A percentile compares a stretch with the other conserved stretches of the same genome.
Conservation (phyloP, 2,888 invertebrate genomes). For the Xestoiulus laeticollis region DNA sequence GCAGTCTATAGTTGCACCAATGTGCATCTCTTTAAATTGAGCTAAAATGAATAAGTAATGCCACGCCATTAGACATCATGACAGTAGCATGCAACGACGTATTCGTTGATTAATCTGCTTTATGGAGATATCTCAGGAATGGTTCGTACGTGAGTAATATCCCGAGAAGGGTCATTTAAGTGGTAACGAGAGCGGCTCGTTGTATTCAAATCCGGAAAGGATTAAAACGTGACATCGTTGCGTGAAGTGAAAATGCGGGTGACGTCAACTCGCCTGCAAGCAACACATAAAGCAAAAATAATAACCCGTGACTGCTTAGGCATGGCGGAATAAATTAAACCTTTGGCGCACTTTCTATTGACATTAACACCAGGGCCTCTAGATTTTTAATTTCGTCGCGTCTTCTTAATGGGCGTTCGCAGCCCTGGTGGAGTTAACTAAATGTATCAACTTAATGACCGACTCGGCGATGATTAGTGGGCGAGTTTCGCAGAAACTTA, state of each 20-base stretch:
- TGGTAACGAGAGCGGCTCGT: background rate
- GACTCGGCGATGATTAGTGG: conserved; percentile 28
- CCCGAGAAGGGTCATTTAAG: background rate
- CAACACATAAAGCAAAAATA: conserved; percentile 12
- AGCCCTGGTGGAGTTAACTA: background rate
- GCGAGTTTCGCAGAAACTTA: background rate
- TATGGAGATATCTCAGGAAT: background rate
- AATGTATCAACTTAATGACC: conserved; percentile 21
- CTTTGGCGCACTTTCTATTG: background rate
- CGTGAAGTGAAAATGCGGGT: background rate
- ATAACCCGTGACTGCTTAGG: conserved; percentile 4
- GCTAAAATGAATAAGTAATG: background rate
- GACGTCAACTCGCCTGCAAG: background rate
- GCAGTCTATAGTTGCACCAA: too few species aligned
- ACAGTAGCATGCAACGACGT: background rate
- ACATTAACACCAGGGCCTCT: background rate
- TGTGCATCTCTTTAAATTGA: background rate
- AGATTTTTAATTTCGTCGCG: conserved; percentile 15
- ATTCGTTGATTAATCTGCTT: background rate
- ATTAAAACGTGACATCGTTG: background rate
- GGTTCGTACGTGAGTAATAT: background rate
- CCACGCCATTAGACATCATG: background rate
- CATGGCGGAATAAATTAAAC: background rate
- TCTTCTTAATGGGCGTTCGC: conserved; percentile 7
- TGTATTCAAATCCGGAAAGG: background rate